Evolutionary conservation across 2,888 invertebrate genomes (phyloP).

Genomic region (Tipula confusa): DNA sequence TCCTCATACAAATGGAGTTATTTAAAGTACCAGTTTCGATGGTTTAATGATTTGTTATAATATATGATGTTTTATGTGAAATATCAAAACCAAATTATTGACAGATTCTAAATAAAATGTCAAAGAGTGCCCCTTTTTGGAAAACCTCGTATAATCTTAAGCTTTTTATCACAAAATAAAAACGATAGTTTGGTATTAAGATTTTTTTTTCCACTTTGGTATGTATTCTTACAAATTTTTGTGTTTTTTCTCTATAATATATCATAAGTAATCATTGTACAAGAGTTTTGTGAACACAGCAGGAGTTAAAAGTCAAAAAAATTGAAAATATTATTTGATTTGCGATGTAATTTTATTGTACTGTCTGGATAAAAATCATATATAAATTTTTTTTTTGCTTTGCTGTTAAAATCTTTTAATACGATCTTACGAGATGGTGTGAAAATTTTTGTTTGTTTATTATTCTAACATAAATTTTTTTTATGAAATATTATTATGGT

Average conservation of each 20-base stretch:
- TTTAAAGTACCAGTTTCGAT: too few relatives aligned
- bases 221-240: not conserved
- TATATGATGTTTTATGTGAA: too few relatives aligned
- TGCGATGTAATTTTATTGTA: constrained; percentile 25
- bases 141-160: constrained; percentile 13
- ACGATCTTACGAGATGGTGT: constrained; percentile 12
- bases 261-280: constrained; percentile 1
- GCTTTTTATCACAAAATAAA: constrained; percentile 25
- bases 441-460: constrained; percentile 20
- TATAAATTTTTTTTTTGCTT: not conserved
- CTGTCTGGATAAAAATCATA: constrained; percentile 25
- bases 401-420: not conserved
- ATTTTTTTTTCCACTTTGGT: not conserved
- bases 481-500: not conserved
- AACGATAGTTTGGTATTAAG: not conserved
- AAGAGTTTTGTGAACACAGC: not conserved
- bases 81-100: too few relatives aligned
- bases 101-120: too few relatives aligned
- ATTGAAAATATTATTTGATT: constrained; percentile 25
- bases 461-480: not conserved
- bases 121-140: too few relatives aligned
- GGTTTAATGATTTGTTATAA: too few relatives aligned
- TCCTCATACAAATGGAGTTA: too few relatives aligned
- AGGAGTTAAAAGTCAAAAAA: not conserved
- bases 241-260: not conserved